These are phyloP conservation scores for Tenrec ecaudatus DNA, from an alignment of 2,113 vertebrate species.

Conservation along the genomic window DNA sequence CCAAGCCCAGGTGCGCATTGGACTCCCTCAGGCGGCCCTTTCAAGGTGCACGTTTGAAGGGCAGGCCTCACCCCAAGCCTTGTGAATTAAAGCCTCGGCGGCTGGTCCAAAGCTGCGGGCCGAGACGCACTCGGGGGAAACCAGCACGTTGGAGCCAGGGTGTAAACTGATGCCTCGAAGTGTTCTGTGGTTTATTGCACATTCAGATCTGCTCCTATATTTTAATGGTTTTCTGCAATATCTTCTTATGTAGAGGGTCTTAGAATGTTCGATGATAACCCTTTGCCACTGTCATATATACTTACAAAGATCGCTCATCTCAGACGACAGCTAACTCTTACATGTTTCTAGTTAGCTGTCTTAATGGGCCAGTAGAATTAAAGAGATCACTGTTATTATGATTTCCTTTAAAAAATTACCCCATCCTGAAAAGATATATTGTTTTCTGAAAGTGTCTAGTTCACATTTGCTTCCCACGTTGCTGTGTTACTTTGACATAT, in stretches of 20 bases:
- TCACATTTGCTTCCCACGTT: no score
- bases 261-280: background rate
- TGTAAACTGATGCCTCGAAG: background rate
- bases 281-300: background rate
- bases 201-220: background rate
- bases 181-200: background rate
- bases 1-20: constrained; percentile 6
- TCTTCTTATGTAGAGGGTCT: background rate
- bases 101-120: background rate
- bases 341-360: no score
- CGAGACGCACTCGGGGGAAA: background rate
- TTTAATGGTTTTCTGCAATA: background rate
- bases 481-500: no score
- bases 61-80: background rate
- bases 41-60: constrained; percentile 1
- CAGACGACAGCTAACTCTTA: background rate
- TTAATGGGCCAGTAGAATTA: no score
- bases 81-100: constrained; percentile 53
- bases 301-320: background rate
- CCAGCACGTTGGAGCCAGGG: background rate
- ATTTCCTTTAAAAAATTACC: no score
- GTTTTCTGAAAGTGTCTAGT: no score
- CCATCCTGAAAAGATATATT: no score
- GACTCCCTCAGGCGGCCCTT: constrained; percentile 45
- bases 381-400: no score